A percentile compares a stretch with the other conserved stretches of the same genome.
Conservation (phyloP, 1,140 invertebrate genomes). For the Maconellicoccus hirsutus region DNA sequence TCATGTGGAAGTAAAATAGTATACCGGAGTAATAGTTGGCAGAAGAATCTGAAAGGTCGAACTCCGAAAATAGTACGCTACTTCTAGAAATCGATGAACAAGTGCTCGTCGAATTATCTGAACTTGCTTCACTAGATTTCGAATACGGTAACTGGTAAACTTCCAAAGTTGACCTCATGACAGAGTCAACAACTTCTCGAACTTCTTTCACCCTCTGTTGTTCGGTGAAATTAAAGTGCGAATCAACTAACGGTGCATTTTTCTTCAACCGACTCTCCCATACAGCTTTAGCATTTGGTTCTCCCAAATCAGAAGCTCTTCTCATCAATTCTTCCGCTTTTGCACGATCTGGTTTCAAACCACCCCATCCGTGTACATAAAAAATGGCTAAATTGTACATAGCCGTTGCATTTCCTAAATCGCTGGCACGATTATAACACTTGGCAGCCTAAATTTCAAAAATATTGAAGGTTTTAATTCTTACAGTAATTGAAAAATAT, state of each 20-base stretch:
- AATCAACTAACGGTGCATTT: not conserved
- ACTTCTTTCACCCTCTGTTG: not conserved
- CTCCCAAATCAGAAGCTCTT: conserved; percentile 45
- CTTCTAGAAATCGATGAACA: not conserved
- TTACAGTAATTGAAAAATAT: too few relatives aligned
- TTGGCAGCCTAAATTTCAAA: conserved; percentile 41
- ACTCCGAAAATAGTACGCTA: not conserved
- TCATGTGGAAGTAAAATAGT: not conserved
- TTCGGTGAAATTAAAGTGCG: not conserved
- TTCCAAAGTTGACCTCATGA: not conserved
- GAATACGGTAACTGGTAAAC: not conserved
- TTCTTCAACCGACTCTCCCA: conserved; percentile 33
- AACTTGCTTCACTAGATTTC: not conserved
- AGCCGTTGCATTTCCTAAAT: conserved; percentile 44
- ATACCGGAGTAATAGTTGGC: not conserved
- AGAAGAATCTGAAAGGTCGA: not conserved
- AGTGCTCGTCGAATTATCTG: not conserved
- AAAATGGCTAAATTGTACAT: conserved; percentile 51
- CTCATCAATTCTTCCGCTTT: conserved; percentile 40
- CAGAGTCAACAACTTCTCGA: not conserved
- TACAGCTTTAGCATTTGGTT: conserved; percentile 42
- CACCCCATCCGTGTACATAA: conserved; percentile 48
- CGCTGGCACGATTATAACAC: conserved; percentile 44
- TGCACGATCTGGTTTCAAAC: conserved; percentile 36
- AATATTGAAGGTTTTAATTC: too few relatives aligned